A percentile compares a stretch with the other conserved stretches of the same genome.
Conservation (phyloP, 2,113 vertebrate genomes). For the Pituophis catenifer region DNA sequence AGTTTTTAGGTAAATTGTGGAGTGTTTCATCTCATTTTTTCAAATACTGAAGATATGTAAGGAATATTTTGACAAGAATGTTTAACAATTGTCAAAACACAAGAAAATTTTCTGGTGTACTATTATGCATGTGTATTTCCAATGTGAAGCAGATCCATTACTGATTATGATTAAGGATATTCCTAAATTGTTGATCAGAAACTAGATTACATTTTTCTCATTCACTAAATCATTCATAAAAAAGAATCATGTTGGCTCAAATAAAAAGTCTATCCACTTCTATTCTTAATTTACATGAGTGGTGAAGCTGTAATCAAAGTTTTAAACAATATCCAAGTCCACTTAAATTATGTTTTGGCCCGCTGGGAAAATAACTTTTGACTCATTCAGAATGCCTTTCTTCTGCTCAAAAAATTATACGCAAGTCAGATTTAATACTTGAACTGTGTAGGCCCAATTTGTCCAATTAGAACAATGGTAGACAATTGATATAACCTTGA, state of each 20-base stretch:
- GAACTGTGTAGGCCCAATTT: background rate
- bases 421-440: background rate
- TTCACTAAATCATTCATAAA: background rate
- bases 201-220: background rate
- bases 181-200: background rate
- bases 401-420: background rate
- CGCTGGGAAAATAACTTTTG: background rate
- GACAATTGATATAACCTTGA: background rate
- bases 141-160: conserved; percentile 15
- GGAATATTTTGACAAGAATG: conserved; percentile 37
- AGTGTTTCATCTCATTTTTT: conserved; percentile 12
- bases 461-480: background rate
- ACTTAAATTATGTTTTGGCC: background rate
- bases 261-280: background rate
- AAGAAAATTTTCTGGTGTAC: background rate
- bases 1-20: conserved; percentile 30
- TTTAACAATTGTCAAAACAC: background rate
- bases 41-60: conserved; percentile 19
- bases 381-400: background rate
- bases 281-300: background rate
- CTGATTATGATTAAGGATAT: conserved; percentile 24
- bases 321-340: background rate
- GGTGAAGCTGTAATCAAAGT: background rate
- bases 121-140: conserved; percentile 16
- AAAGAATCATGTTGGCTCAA: background rate